Conservation (phyloP, 2,888 invertebrate genomes). For the Pollenia angustigena region DNA sequence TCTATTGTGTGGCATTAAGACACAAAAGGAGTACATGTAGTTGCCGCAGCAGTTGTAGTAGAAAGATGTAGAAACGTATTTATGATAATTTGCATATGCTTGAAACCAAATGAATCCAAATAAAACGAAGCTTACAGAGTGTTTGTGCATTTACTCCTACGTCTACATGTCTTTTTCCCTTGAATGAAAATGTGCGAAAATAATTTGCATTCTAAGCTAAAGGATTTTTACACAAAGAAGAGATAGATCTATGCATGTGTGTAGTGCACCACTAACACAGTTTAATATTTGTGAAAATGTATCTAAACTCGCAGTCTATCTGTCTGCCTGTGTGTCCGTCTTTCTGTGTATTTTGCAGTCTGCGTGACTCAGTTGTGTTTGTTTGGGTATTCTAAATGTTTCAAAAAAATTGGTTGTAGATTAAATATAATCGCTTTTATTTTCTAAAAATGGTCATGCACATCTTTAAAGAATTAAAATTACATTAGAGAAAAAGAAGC, state of each 20-base stretch:
- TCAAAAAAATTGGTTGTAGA: constrained; percentile 43
- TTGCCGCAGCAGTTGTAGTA: neutral
- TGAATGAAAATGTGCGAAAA: constrained; percentile 45
- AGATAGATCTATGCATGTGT: neutral
- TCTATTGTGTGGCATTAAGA: constrained; percentile 14
- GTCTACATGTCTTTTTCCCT: neutral
- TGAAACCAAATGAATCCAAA: constrained; percentile 10
- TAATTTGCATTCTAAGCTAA: constrained; percentile 58
- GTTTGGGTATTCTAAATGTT: constrained; percentile 4
- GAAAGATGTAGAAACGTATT: constrained; percentile 19
- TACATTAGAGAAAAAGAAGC: constrained; percentile 34
- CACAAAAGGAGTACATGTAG: neutral
- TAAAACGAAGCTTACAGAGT: constrained; percentile 30
- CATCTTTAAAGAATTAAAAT: constrained; percentile 49
- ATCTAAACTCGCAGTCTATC: neutral
- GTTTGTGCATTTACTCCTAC: neutral
- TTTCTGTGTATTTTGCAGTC: constrained; percentile 5
- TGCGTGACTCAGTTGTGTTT: constrained; percentile 2
- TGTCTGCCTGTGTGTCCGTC: neutral
- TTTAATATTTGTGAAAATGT: constrained; percentile 24
- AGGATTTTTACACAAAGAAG: constrained; percentile 21
- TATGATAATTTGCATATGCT: constrained; percentile 53
- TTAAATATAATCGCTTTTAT: constrained; percentile 47
- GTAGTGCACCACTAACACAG: constrained; percentile 35
- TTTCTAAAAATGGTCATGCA: constrained; percentile 46